Percentiles rank a stretch among this genome's conserved stretches.
These are phyloP conservation scores for Diarsia rubi DNA, from an alignment of 2,888 invertebrate species.

Conservation along the genomic window DNA sequence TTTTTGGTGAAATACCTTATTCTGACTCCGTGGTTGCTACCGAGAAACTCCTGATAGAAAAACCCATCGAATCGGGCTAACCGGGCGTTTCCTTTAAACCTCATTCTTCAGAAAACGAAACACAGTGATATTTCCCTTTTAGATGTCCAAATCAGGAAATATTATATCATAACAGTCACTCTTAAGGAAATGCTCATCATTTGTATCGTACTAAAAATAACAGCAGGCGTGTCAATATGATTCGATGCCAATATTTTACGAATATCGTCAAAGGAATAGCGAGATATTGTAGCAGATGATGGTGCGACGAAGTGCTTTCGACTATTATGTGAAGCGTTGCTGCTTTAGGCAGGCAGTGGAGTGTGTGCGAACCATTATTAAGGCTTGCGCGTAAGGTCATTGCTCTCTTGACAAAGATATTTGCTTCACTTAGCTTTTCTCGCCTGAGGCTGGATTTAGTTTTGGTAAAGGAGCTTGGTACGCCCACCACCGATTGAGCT, in stretches of 20 bases:
- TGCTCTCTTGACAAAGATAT: slow-evolving; percentile 14
- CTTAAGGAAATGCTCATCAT: slow-evolving; percentile 37
- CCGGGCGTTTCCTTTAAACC: background rate
- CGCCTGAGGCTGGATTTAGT: background rate
- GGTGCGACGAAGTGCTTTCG: slow-evolving; percentile 72
- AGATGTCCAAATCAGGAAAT: slow-evolving; percentile 40
- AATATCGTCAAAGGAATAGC: slow-evolving; percentile 45
- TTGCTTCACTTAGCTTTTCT: background rate
- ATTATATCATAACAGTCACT: slow-evolving; percentile 30
- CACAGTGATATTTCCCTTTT: slow-evolving; percentile 10
- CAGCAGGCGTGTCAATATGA: slow-evolving; percentile 25
- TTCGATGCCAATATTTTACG: slow-evolving; percentile 49
- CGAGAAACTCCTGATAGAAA: too few relatives aligned
- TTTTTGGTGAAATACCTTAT: too few relatives aligned
- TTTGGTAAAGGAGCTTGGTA: background rate
- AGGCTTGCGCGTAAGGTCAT: slow-evolving; percentile 61
- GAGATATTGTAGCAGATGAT: slow-evolving; percentile 69
- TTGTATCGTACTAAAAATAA: slow-evolving; percentile 39
- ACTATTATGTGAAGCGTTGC: slow-evolving; percentile 76
- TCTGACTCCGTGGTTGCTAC: too few relatives aligned
- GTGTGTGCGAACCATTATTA: slow-evolving; percentile 72
- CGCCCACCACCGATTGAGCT: too few relatives aligned
- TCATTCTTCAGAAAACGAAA: slow-evolving; percentile 10
- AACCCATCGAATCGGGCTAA: too few relatives aligned
- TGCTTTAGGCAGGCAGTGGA: slow-evolving; percentile 77